These are phyloP conservation scores for Phalloptychus januarius DNA, from an alignment of 2,797 vertebrate species.

Conservation along the genomic window DNA sequence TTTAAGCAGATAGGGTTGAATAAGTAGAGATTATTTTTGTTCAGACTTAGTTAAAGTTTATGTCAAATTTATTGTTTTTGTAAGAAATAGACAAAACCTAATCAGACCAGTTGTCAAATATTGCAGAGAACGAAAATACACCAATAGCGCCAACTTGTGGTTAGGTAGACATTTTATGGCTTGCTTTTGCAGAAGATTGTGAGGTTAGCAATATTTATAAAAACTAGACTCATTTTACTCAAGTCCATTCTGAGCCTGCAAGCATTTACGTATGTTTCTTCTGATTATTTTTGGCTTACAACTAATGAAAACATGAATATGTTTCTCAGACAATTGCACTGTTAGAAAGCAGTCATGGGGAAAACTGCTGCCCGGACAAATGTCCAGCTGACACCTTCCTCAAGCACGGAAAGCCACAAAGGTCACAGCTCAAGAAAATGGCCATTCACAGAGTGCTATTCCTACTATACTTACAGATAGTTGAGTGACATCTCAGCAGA, in stretches of 20 bases:
- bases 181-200: background rate
- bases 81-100: background rate
- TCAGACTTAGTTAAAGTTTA: background rate
- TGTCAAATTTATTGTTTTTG: background rate
- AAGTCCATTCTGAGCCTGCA: background rate
- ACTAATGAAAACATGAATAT: background rate
- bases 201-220: background rate
- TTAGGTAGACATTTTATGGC: background rate
- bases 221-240: background rate
- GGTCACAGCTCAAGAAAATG: background rate
- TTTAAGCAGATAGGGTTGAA: background rate
- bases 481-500: background rate
- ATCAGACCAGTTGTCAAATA: background rate
- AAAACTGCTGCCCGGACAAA: background rate
- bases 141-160: background rate
- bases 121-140: background rate
- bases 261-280: too few relatives aligned
- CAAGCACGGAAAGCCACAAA: background rate
- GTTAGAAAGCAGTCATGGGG: background rate
- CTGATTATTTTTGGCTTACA: background rate
- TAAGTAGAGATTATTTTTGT: background rate
- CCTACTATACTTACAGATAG: background rate
- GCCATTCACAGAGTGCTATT: background rate
- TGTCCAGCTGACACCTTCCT: background rate
- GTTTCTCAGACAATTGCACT: background rate